A percentile compares a stretch with the other conserved stretches of the same genome.
These are phyloP conservation scores for Mystacides longicornis DNA, from an alignment of 2,888 invertebrate species.

Conservation along the genomic window DNA sequence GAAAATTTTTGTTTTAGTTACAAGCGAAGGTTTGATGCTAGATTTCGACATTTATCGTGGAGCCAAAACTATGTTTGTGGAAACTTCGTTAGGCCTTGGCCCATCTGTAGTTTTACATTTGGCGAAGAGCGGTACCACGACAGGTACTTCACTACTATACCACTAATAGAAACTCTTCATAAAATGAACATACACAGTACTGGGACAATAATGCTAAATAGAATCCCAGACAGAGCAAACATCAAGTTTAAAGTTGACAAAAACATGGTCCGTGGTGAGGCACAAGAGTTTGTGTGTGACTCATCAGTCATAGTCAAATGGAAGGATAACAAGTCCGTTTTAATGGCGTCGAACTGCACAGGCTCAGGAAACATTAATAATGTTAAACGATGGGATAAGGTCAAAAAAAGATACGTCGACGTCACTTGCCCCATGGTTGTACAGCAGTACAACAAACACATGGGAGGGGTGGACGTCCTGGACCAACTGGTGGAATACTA, in stretches of 20 bases:
- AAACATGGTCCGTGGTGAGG: slow-evolving; percentile 12
- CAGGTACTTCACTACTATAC: slow-evolving; percentile 16
- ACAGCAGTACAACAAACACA: slow-evolving; percentile 26
- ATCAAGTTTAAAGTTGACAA: slow-evolving; percentile 11
- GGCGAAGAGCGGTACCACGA: slow-evolving; percentile 18
- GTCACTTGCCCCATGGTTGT: slow-evolving; percentile 25
- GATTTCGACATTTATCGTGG: slow-evolving; percentile 5
- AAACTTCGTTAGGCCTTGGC: slow-evolving; percentile 13
- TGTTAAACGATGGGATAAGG: slow-evolving; percentile 27
- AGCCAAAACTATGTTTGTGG: neutral
- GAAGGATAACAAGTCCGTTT: slow-evolving; percentile 26
- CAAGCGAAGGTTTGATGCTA: neutral
- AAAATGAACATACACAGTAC: slow-evolving; percentile 8
- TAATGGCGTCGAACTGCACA: slow-evolving; percentile 25
- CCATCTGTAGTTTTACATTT: slow-evolving; percentile 22
- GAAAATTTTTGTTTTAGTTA: neutral
- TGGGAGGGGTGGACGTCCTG: slow-evolving; percentile 26
- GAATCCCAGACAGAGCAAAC: slow-evolving; percentile 7
- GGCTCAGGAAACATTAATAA: slow-evolving; percentile 2
- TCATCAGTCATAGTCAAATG: slow-evolving; percentile 22
- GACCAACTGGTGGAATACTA: slow-evolving; percentile 29
- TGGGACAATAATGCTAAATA: slow-evolving; percentile 16
- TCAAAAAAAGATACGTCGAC: slow-evolving; percentile 20
- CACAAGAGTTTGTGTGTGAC: slow-evolving; percentile 15
- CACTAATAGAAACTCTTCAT: slow-evolving; percentile 8